Base-by-base conservation (phyloP, 1,140 invertebrate species). In the Pseudoatta argentina region DNA sequence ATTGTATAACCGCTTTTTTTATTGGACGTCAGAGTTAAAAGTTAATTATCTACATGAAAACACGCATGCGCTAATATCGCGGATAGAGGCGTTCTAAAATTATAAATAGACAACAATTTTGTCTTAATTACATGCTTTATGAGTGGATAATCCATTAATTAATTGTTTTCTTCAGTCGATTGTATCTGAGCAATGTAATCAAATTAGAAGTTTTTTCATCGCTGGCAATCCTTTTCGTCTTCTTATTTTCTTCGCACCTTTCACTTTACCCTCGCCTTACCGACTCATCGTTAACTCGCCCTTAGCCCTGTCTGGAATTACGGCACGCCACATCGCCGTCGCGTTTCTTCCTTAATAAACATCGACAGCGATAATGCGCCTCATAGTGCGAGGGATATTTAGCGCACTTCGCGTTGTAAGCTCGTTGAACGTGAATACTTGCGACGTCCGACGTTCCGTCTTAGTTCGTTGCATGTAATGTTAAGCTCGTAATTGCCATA, bases 131-230 rank as follows among this genome's bases (percentile, higher is more conserved):
- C 55, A 53, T 24, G 53, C 16, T 57, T 71, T 21, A 30, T 75
- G 72, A 75, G 14, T 57, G 64, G 14, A 59, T 76, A 71, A 87
- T 69, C 59, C 24, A 48, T 10, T 67, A 78, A 75, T 83, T 59
- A 39, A 82, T 72, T 21, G 16, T 59, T 73, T 66, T 79, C 72
- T 78, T 57, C 57, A 39, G 67, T 78, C 64, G 75, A 76, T 86
- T 72, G 66, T 59, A 77, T 77, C 85, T 72, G 57, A 86, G 61
- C 83, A 77, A 21, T 66, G 76, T 67, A 73, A 88, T 88, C 30
- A 69, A 67, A 63, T 88, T 86, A 86, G 27, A 86, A 86, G 59
- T 73, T 86, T 79, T 88, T 88, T 77, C 59, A 86, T 88, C 51
- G 51, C 21, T 57, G 67, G 57, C 83, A 86, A 27, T 59, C 59